Percentiles rank a stretch among this genome's conserved stretches.
phyloP scores from a whole-genome alignment of 2,888 invertebrate genomes.

The Acleris emargana region DNA sequence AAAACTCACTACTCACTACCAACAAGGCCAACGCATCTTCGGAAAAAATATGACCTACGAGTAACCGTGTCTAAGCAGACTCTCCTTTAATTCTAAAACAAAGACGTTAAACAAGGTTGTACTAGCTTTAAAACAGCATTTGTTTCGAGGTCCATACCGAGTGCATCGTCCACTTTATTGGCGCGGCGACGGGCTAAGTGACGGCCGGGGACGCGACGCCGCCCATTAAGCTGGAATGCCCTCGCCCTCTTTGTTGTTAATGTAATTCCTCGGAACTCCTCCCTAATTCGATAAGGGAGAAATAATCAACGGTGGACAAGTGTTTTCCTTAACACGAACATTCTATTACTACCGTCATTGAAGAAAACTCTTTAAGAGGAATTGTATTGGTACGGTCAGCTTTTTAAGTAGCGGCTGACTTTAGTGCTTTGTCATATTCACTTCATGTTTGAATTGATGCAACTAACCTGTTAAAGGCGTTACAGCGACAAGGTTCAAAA shows the following conservation, averaged over 20 bases:
- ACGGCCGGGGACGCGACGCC: constrained; percentile 54
- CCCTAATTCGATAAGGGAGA: constrained; percentile 61
- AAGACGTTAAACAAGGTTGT: too few species aligned
- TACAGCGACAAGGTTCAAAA: too few species aligned
- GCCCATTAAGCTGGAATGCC: constrained; percentile 62
- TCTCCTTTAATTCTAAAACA: too few species aligned
- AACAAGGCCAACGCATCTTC: too few species aligned
- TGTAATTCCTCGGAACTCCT: constrained; percentile 64
- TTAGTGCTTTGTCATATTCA: too few species aligned
- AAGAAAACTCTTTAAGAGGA: not conserved
- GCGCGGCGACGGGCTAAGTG: constrained; percentile 56
- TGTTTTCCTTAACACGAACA: constrained; percentile 34
- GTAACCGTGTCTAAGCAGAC: too few species aligned
- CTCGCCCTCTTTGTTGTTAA: constrained; percentile 59
- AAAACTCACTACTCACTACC: too few species aligned
- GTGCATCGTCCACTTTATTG: constrained; percentile 28
- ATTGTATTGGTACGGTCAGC: not conserved
- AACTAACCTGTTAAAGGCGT: too few species aligned
- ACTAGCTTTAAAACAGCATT: not conserved
- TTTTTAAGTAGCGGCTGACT: too few species aligned
- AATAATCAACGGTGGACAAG: constrained; percentile 53
- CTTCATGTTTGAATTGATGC: too few species aligned
- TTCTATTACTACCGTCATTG: constrained; percentile 24
- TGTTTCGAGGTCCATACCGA: not conserved
- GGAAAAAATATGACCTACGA: too few species aligned